A percentile compares a stretch with the other conserved stretches of the same genome.
phyloP scores from a whole-genome alignment of 2,113 vertebrate species.

The Pandion haliaetus region DNA sequence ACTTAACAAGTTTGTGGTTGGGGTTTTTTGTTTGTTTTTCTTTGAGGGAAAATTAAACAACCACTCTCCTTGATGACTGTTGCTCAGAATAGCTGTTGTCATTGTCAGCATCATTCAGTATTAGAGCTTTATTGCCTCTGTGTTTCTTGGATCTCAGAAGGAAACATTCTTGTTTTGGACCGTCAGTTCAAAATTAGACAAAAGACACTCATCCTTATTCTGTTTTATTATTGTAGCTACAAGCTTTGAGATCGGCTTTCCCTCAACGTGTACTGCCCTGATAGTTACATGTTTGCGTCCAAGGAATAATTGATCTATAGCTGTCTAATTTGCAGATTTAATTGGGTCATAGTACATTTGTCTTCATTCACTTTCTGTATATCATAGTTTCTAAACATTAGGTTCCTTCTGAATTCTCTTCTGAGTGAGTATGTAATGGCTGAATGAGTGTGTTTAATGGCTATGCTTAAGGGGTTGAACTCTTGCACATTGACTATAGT shows the following conservation, averaged over 20 bases:
- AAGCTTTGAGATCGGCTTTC: neutral
- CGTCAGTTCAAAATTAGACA: neutral
- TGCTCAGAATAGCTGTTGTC: neutral
- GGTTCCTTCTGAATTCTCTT: neutral
- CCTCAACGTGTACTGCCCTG: neutral
- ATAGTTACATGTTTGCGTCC: neutral
- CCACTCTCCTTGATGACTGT: neutral
- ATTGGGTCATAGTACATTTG: neutral
- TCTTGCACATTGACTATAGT: neutral
- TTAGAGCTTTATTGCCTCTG: neutral
- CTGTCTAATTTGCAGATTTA: neutral
- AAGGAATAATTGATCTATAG: neutral
- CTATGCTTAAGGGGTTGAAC: neutral
- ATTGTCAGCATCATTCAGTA: neutral
- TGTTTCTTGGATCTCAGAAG: neutral
- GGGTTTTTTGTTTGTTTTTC: neutral
- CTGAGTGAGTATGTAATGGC: neutral
- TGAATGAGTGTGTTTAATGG: neutral
- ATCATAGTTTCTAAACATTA: neutral
- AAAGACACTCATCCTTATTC: neutral
- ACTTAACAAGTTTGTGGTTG: neutral
- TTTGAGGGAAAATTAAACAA: neutral
- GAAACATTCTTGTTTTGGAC: neutral
- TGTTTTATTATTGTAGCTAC: neutral
- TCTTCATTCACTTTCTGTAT: neutral